Evolutionary conservation across 2,888 invertebrate genomes (phyloP), one percentile per base, ranked within the genome.

Genomic region (Fragum whitleyi): DNA sequence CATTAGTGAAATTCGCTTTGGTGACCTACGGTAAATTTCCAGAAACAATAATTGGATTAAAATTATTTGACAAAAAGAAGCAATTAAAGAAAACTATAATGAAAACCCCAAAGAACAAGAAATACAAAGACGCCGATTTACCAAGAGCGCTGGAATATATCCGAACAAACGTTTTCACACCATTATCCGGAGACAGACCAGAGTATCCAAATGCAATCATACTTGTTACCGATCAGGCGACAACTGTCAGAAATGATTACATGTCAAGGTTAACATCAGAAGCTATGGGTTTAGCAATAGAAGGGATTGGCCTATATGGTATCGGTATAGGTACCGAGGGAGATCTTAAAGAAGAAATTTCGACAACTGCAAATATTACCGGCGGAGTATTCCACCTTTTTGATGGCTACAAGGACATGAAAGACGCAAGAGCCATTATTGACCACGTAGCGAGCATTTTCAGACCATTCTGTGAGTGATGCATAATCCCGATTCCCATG

Each of bases 11-110:
- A 74, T 90, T 89, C 82, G 91, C 91, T 16, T 73, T 93, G 3
- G 91, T 93, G 7, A 90, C 92, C 65, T 93, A 93, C 74, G 91
- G 92, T 3, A 85, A 91, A 14, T 87, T 90, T 16, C 91, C 81
- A 16, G 81, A 84, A 47, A 79, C 81, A 5, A 69, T 86, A 16
- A 81, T 86, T 62, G 62, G 80, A 16, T 78, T 89, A 3, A 77
- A 72, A 16, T 47, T 71, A 0, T 86, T 81, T 57, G 26, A 28
- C 6, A 74, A 72, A 14, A 86, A 71, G 23, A 85, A 86, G 51
- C 28, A 59, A 11, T 29, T 85, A 2, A 76, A 82, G 36, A 86
- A 80, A 59, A 74, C 83, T 16, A 76, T 88, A 2, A 77, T 68
- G 62, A 86, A 86, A 67, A 74, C 79, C 21, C 85, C 86, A 23